phyloP scores from a whole-genome alignment of 2,113 vertebrate genomes.

The Polypterus bichir region DNA sequence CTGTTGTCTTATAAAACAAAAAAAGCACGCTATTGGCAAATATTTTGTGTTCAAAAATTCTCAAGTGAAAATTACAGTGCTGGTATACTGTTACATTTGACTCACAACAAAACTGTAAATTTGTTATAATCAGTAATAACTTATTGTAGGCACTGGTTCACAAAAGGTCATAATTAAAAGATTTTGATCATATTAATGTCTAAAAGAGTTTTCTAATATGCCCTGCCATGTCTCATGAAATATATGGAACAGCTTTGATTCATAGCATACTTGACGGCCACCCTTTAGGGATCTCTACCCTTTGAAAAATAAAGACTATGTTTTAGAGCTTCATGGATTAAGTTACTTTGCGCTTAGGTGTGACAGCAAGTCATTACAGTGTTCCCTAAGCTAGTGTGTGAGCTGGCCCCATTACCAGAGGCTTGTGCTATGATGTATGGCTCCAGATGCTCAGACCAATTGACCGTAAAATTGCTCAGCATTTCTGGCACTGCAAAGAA shows the following conservation, averaged over 20 bases:
- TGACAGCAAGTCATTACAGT: slow-evolving; percentile 49
- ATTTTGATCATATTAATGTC: too few species aligned
- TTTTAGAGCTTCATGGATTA: slow-evolving; percentile 35
- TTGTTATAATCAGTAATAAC: too few species aligned
- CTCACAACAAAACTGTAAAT: too few species aligned
- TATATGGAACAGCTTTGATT: slow-evolving; percentile 19
- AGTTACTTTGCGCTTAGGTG: slow-evolving; percentile 43
- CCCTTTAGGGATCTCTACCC: slow-evolving; percentile 30
- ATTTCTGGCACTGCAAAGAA: slow-evolving; percentile 62
- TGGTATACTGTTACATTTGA: too few species aligned
- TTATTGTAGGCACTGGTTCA: too few species aligned
- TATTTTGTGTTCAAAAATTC: too few species aligned
- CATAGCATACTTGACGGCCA: slow-evolving; percentile 26
- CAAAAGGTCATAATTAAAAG: too few species aligned
- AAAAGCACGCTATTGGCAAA: too few species aligned
- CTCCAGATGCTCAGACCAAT: slow-evolving; percentile 90
- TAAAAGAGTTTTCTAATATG: slow-evolving; percentile 17
- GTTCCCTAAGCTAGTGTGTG: slow-evolving; percentile 45
- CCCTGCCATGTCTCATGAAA: slow-evolving; percentile 12
- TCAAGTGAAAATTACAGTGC: too few species aligned
- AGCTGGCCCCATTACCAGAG: slow-evolving; percentile 57
- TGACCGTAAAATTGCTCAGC: slow-evolving; percentile 91
- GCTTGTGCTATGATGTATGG: slow-evolving; percentile 62
- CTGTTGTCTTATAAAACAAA: too few species aligned
- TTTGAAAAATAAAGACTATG: slow-evolving; percentile 26